phyloP scores from a whole-genome alignment of 2,888 invertebrate genomes.

The Sisyra terminalis region DNA sequence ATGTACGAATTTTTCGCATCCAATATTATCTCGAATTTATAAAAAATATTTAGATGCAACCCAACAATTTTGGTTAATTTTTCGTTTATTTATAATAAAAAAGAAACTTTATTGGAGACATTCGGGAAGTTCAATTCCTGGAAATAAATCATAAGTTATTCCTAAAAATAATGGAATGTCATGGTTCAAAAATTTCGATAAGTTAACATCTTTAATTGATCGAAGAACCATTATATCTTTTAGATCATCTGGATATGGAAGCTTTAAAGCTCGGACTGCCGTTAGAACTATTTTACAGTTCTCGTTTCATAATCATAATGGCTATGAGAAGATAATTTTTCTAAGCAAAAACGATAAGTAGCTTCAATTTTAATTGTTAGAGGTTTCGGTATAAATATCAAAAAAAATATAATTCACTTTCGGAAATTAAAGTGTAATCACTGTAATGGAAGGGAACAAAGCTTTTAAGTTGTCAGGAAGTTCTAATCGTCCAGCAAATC shows the following conservation, averaged over 20 bases:
- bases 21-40: no score
- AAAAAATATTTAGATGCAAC: no score
- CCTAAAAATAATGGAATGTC: slow-evolving; percentile 82
- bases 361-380: slow-evolving; percentile 88
- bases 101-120: no score
- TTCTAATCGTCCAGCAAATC: slow-evolving; percentile 84
- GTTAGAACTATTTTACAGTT: slow-evolving; percentile 83
- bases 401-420: slow-evolving; percentile 84
- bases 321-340: slow-evolving; percentile 81
- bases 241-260: slow-evolving; percentile 72
- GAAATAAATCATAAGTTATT: slow-evolving; percentile 87
- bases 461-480: slow-evolving; percentile 89
- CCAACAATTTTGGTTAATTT: no score
- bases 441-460: slow-evolving; percentile 83
- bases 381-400: slow-evolving; percentile 82
- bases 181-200: slow-evolving; percentile 83
- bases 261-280: slow-evolving; percentile 80
- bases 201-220: slow-evolving; percentile 86
- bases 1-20: no score
- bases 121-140: slow-evolving; percentile 59
- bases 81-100: no score
- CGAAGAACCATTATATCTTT: slow-evolving; percentile 77
- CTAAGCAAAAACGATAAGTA: slow-evolving; percentile 82
- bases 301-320: slow-evolving; percentile 97
- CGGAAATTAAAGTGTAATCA: slow-evolving; percentile 91